These are phyloP conservation scores for Triplophysa siluroides DNA, from an alignment of 2,113 vertebrate species.

Conservation along the genomic window DNA sequence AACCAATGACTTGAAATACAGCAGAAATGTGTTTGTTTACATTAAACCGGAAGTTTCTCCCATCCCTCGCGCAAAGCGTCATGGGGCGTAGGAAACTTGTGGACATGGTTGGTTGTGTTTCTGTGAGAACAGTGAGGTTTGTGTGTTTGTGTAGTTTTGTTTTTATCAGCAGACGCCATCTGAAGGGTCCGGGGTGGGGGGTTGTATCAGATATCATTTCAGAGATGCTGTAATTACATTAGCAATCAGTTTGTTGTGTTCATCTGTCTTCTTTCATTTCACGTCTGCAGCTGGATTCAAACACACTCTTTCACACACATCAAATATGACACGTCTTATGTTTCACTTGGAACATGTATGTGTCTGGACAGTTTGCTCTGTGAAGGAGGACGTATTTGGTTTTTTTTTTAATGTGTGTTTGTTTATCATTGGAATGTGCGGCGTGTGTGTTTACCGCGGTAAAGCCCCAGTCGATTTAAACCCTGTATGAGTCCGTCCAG, in stretches of 20 bases:
- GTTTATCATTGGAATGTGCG: background rate
- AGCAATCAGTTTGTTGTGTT: constrained; percentile 69
- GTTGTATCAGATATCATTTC: constrained; percentile 66
- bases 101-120: no score
- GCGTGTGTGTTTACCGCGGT: constrained; percentile 35
- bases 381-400: no score
- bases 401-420: no score
- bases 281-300: constrained; percentile 27
- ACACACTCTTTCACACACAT: constrained; percentile 2
- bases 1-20: no score
- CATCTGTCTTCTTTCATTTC: constrained; percentile 58
- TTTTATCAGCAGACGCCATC: constrained; percentile 21
- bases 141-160: background rate
- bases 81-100: no score
- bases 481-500: constrained; percentile 70
- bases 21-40: no score
- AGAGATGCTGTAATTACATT: constrained; percentile 70
- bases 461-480: constrained; percentile 65
- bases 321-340: background rate
- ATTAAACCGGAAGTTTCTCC: no score
- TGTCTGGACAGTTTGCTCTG: no score
- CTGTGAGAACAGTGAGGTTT: no score
- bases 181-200: background rate
- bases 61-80: no score
- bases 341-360: no score